Conservation (phyloP, 2,113 vertebrate species). For the Puma concolor region DNA sequence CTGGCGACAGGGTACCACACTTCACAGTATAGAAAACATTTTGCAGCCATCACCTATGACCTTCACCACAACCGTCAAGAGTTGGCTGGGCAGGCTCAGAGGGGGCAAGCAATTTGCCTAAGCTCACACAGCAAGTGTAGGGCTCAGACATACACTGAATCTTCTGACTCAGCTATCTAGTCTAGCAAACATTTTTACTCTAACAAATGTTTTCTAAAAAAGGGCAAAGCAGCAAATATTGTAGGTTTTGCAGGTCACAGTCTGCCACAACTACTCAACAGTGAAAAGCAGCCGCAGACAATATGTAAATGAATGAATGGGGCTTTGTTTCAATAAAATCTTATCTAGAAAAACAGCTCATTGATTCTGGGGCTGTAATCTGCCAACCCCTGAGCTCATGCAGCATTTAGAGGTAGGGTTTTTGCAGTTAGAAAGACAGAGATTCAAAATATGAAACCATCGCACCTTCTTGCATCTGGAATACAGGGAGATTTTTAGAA, state of each 20-base stretch:
- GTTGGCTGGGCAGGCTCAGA: not conserved
- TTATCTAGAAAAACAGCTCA: slow-evolving; percentile 28
- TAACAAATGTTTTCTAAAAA: not conserved
- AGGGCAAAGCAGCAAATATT: not conserved
- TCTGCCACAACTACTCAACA: not conserved
- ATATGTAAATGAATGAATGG: not conserved
- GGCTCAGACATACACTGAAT: not conserved
- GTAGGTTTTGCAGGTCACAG: not conserved
- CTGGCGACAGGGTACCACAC: not conserved
- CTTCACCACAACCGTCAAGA: not conserved
- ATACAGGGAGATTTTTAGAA: not conserved
- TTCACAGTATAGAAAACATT: not conserved
- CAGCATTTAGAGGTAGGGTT: not conserved
- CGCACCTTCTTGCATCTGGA: not conserved
- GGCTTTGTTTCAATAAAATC: slow-evolving; percentile 30
- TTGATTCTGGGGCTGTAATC: not conserved
- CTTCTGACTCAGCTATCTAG: not conserved
- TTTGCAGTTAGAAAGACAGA: not conserved
- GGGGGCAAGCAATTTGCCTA: not conserved
- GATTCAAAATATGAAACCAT: not conserved
- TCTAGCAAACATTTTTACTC: not conserved
- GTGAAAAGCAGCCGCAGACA: not conserved
- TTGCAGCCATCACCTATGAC: not conserved
- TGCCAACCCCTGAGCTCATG: not conserved
- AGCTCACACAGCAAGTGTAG: not conserved